Base-by-base conservation (phyloP, 2,888 invertebrate species). In the Rosalia funebris region DNA sequence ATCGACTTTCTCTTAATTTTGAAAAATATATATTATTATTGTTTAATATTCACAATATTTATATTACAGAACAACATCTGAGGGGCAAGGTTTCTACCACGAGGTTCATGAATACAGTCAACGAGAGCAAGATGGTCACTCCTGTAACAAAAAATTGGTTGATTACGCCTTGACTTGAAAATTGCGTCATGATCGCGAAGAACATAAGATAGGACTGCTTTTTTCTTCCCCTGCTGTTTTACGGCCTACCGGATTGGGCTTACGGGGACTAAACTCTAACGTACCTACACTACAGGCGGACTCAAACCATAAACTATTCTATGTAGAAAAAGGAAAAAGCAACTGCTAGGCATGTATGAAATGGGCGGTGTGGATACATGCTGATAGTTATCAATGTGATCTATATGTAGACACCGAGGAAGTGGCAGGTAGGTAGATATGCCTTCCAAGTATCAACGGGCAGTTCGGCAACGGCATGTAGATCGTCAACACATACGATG, bases 61-160 rank as follows among this genome's bases (percentile, higher is more conserved):
- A n/a, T n/a, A n/a, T n/a, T n/a, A n/a, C n/a, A n/a, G n/a, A n/a
- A n/a, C n/a, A n/a, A n/a, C n/a, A n/a, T n/a, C n/a, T n/a, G n/a
- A n/a, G 96, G 85, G 98, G 98, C 92, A 98, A 94, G 86, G 97
- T 96, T 91, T 98, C 97, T 79, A 97, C 96, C 85, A 98, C 97
- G 89, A 98, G 92, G 89, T 98, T 95, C 88, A 98, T 93, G 90
- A 98, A 98, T 88, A 98, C 97, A 88, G 97, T 98, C 89, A 98
- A 92, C 85, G 98, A 98, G 84, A 98, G 95, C 86, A 97, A 93
- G 87, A 97, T 96, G 87, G 96, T 96, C 87, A 97, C 96, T 88
- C 96, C 96, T 96, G 93, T 85, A 92, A 92, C 87, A 89, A 87
- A 87, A 87, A 83, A 86, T 80, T 86, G 79, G 80, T 83, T 86